Evolutionary conservation across 2,113 vertebrate species (phyloP).

Genomic region (Erythrolamprus reginae): DNA sequence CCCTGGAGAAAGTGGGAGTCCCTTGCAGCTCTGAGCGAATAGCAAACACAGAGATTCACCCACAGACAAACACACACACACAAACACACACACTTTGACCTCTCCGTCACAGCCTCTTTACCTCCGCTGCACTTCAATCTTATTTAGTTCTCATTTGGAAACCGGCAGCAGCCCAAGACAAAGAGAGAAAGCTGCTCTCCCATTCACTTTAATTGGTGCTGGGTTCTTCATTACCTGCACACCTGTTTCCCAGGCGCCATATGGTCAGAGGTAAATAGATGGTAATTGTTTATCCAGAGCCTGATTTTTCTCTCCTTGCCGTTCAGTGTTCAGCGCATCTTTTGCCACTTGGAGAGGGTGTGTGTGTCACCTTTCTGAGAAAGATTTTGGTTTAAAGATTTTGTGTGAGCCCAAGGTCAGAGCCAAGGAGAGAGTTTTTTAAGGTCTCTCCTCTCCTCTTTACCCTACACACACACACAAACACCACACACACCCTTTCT

Average conservation of each 20-base stretch:
- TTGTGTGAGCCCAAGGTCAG: not conserved
- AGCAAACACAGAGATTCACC: too few relatives aligned
- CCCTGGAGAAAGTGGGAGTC: not conserved
- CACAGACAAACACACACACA: too few relatives aligned
- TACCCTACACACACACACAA: too few relatives aligned
- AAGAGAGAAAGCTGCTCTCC: constrained; percentile 56
- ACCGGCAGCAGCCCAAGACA: constrained; percentile 40
- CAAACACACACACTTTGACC: not conserved
- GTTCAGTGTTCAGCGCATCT: not conserved
- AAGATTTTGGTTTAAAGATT: not conserved
- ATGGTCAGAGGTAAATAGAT: constrained; percentile 68
- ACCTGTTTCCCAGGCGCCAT: constrained; percentile 61
- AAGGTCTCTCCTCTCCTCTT: not conserved
- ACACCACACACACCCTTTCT: not conserved
- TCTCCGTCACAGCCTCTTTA: not conserved
- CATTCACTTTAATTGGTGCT: constrained; percentile 57
- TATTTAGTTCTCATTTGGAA: constrained; percentile 51
- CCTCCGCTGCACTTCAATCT: constrained; percentile 17
- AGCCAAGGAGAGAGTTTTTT: not conserved
- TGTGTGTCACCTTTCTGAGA: constrained; percentile 19
- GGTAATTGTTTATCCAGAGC: constrained; percentile 65
- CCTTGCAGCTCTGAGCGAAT: not conserved
- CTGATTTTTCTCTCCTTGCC: not conserved
- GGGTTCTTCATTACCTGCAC: constrained; percentile 57
- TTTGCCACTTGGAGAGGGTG: not conserved